Conservation (phyloP, 2,888 invertebrate genomes). For the Holacanthella duospinosa region DNA sequence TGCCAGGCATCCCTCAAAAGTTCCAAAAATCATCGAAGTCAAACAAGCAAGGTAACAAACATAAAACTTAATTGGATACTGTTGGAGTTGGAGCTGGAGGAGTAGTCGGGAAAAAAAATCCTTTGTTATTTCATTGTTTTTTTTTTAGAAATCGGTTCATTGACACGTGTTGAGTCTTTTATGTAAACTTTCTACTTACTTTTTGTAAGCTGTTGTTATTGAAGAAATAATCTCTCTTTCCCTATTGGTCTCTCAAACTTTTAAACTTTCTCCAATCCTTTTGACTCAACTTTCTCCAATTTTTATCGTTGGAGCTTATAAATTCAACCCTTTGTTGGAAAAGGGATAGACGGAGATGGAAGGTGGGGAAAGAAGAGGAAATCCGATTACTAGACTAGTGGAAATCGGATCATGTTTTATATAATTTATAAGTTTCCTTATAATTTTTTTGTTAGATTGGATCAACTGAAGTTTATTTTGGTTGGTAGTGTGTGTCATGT, state of each 20-base stretch:
- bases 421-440: neutral
- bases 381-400: neutral
- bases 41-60: no score
- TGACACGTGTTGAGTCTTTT: neutral
- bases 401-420: slow-evolving; percentile 3
- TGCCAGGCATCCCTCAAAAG: no score
- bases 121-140: neutral
- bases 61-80: no score
- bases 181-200: neutral
- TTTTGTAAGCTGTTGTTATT: no score
- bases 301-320: no score
- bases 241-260: neutral
- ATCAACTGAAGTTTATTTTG: neutral
- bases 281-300: neutral
- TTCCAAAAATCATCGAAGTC: no score
- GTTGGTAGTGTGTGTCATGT: neutral
- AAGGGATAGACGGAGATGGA: neutral
- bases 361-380: neutral
- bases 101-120: no score
- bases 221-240: no score
- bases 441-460: neutral
- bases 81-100: no score
- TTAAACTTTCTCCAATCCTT: neutral
- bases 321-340: neutral
- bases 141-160: neutral